Percentiles rank a stretch among this genome's conserved stretches.
Evolutionary conservation across 92 coral and sea anemone genomes (phyloP).

Genomic region (Umimayanthus kanabou): DNA sequence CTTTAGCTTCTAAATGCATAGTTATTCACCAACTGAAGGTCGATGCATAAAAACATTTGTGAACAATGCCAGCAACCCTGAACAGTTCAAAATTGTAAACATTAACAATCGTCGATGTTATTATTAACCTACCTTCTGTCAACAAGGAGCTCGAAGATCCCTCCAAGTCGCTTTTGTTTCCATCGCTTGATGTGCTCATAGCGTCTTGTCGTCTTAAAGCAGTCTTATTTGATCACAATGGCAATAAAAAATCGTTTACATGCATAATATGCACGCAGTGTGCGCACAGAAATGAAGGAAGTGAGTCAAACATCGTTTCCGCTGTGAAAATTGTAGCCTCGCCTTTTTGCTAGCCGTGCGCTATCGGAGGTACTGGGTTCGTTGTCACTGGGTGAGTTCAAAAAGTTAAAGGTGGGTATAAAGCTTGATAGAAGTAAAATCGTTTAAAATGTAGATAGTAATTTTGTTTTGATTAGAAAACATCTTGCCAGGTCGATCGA

Average conservation of each 20-base stretch:
- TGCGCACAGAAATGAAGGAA: background rate
- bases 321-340: background rate
- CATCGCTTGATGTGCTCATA: constrained; percentile 14
- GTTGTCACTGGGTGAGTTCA: too few relatives aligned
- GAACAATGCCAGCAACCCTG: background rate
- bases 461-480: too few relatives aligned
- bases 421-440: too few relatives aligned
- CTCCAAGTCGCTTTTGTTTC: constrained; percentile 19
- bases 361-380: background rate
- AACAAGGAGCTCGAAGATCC: background rate
- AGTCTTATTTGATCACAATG: too few relatives aligned
- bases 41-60: background rate
- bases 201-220: background rate
- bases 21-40: background rate
- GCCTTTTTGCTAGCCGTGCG: background rate
- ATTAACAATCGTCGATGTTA: background rate
- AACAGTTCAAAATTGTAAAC: background rate
- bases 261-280: background rate
- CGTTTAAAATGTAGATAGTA: too few relatives aligned
- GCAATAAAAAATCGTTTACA: background rate
- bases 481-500: too few relatives aligned
- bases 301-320: background rate
- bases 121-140: background rate
- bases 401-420: too few relatives aligned
- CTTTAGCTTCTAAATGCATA: background rate